Percentiles rank a stretch among this genome's conserved stretches.
phyloP scores from a whole-genome alignment of 2,888 invertebrate genomes.

The Hydroisotoma schaefferi region DNA sequence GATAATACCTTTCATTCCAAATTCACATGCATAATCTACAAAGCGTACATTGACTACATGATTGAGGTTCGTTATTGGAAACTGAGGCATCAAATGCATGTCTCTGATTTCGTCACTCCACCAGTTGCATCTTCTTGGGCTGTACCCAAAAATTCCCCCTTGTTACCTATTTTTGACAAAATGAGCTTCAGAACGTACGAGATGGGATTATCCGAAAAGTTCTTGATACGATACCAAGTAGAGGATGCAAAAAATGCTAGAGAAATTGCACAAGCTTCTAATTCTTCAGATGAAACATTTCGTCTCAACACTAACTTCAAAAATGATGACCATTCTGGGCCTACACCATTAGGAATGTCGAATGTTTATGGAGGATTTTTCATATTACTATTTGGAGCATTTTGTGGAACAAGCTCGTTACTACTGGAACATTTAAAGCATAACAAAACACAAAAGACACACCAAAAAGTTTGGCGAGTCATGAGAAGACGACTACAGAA shows the following conservation, averaged over 20 bases:
- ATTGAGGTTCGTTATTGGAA: conserved; percentile 44
- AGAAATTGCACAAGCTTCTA: conserved; percentile 29
- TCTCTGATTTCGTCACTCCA: conserved; percentile 46
- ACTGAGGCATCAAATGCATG: conserved; percentile 35
- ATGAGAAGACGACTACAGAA: conserved; percentile 1
- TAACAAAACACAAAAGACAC: conserved; percentile 3
- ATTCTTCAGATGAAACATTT: conserved; percentile 37
- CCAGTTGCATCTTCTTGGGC: conserved; percentile 47
- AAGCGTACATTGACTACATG: conserved; percentile 45
- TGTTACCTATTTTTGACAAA: conserved; percentile 35
- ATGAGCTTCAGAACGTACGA: conserved; percentile 36
- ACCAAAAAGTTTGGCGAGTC: conserved; percentile 1
- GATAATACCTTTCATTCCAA: conserved; percentile 39
- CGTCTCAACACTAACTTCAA: conserved; percentile 37
- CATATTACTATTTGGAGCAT: conserved; percentile 37
- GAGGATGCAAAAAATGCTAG: conserved; percentile 29
- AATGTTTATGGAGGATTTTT: conserved; percentile 45
- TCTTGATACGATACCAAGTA: conserved; percentile 36
- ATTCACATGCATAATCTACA: conserved; percentile 46
- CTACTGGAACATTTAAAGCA: conserved; percentile 21
- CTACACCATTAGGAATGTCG: conserved; percentile 38
- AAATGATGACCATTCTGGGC: conserved; percentile 26
- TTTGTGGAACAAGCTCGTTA: conserved; percentile 10
- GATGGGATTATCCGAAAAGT: conserved; percentile 43
- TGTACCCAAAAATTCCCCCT: conserved; percentile 42